Evolutionary conservation across 2,113 vertebrate genomes (phyloP).

Genomic region (Sakesphorus luctuosus): DNA sequence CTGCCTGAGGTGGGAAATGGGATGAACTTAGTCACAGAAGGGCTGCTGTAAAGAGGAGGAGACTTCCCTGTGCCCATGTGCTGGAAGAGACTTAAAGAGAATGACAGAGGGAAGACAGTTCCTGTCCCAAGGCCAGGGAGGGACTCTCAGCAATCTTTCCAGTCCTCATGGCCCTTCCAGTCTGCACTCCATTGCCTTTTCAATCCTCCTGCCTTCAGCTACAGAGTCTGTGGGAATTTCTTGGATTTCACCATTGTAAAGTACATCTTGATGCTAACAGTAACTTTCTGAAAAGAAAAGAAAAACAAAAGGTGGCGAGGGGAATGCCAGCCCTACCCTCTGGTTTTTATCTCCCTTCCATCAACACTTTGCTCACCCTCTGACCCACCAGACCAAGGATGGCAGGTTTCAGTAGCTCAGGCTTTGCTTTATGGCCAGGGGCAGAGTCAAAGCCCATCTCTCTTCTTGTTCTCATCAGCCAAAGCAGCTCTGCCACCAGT

Average conservation of each 20-base stretch:
- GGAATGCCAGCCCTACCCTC: not conserved
- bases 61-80: not conserved
- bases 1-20: not conserved
- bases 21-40: not conserved
- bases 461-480: not conserved
- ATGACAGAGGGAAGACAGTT: not conserved
- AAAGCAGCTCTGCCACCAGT: not conserved
- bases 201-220: not conserved
- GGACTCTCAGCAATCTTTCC: not conserved
- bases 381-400: not conserved
- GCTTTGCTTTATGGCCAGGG: not conserved
- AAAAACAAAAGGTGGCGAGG: not conserved
- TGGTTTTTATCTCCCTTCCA: not conserved
- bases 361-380: not conserved
- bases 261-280: not conserved
- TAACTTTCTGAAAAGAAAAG: not conserved
- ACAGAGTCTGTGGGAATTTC: not conserved
- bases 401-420: not conserved
- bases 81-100: not conserved
- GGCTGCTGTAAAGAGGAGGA: not conserved
- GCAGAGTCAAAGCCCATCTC: not conserved
- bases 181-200: not conserved
- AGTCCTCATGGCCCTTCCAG: not conserved
- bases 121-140: not conserved
- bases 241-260: not conserved